Evolutionary conservation across 2,888 invertebrate species (phyloP).

Genomic region (Oxycera nigricornis): DNA sequence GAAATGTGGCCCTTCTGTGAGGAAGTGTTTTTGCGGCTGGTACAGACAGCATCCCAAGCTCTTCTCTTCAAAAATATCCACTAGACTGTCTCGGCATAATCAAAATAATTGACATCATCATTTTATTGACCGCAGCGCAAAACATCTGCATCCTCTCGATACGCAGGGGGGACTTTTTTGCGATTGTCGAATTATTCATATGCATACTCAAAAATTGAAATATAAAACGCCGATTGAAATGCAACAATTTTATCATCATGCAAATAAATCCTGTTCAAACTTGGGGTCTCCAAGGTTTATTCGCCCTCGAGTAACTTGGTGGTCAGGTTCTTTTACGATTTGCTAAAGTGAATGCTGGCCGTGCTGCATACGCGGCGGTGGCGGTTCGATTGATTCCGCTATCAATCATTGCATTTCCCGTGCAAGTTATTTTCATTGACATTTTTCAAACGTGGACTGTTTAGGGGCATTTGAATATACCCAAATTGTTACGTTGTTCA

Average conservation of each 20-base stretch:
- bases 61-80: no score
- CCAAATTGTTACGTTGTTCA: constrained; percentile 19
- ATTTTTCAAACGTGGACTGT: not conserved
- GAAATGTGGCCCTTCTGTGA: no score
- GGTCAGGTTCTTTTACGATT: not conserved
- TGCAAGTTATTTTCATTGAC: not conserved
- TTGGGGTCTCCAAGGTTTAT: not conserved
- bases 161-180: not conserved
- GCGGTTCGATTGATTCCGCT: not conserved
- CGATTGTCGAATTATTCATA: not conserved
- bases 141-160: constrained; percentile 18
- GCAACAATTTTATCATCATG: not conserved
- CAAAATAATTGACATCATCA: not conserved
- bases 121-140: not conserved
- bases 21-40: no score
- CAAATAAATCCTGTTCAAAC: constrained; percentile 9
- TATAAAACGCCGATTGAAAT: not conserved
- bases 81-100: not conserved
- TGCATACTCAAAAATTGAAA: constrained; percentile 4
- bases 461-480: constrained; percentile 10
- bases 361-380: not conserved
- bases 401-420: constrained; percentile 8
- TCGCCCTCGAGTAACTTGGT: not conserved
- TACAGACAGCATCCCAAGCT: no score
- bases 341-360: not conserved